A percentile compares a stretch with the other conserved stretches of the same genome.
Conservation (phyloP, 2,797 vertebrate genomes). For the Hippocampus kuda region DNA sequence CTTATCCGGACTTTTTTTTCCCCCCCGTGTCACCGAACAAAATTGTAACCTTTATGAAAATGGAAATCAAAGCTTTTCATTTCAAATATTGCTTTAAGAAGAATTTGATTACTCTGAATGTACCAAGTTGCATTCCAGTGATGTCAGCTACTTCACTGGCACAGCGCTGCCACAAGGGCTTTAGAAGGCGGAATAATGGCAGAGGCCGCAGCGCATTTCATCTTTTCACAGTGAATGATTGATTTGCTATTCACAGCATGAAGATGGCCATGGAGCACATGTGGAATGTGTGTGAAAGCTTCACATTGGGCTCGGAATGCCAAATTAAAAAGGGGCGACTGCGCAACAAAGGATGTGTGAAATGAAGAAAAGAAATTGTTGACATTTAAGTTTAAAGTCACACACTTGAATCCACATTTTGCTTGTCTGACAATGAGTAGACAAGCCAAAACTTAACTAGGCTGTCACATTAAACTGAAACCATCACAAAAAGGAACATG, state of each 20-base stretch:
- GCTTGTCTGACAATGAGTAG: neutral
- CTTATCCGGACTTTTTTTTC: neutral
- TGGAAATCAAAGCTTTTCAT: neutral
- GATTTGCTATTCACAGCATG: slow-evolving; percentile 43
- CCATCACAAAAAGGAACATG: no score
- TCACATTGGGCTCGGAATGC: slow-evolving; percentile 31
- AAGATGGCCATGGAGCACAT: slow-evolving; percentile 36
- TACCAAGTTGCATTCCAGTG: neutral
- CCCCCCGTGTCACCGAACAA: neutral
- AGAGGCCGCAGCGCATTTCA: neutral
- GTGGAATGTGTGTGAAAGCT: slow-evolving; percentile 30
- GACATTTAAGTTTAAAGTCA: neutral
- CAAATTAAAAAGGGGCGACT: slow-evolving; percentile 30
- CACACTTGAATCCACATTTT: neutral
- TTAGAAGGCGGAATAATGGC: neutral
- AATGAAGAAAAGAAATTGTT: slow-evolving; percentile 3
- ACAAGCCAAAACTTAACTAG: neutral
- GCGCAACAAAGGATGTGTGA: slow-evolving; percentile 30
- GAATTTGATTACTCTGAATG: neutral
- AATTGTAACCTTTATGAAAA: neutral
- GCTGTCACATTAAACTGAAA: slow-evolving; percentile 8
- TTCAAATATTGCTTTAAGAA: neutral
- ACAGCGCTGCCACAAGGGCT: neutral
- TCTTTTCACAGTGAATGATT: slow-evolving; percentile 29
- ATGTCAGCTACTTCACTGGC: neutral